These are phyloP conservation scores for Poeciliopsis presidionis DNA, from an alignment of 2,797 vertebrate species.

Conservation along the genomic window DNA sequence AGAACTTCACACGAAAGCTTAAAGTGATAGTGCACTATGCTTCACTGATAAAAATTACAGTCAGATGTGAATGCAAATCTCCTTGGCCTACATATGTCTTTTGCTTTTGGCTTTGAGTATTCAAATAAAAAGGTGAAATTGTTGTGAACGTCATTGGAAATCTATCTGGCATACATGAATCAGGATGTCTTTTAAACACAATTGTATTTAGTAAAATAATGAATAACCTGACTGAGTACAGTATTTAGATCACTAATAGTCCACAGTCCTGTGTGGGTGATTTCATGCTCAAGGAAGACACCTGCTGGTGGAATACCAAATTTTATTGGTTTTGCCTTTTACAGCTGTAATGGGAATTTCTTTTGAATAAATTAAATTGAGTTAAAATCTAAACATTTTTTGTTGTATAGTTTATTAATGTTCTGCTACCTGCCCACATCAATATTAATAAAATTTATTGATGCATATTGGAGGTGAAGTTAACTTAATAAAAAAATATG, in stretches of 20 bases:
- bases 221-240: conserved; percentile 37
- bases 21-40: conserved; percentile 14
- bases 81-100: conserved; percentile 15
- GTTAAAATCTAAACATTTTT: conserved; percentile 5
- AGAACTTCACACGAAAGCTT: conserved; percentile 29
- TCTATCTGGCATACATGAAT: background rate
- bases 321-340: conserved; percentile 3
- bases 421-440: background rate
- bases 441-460: background rate
- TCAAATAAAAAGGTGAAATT: conserved; percentile 35
- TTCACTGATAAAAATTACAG: conserved; percentile 33
- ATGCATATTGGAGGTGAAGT: background rate
- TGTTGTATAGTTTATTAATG: conserved; percentile 8
- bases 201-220: background rate
- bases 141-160: conserved; percentile 11
- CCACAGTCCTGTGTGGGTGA: background rate
- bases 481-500: background rate
- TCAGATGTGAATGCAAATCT: conserved; percentile 45
- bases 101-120: conserved; percentile 58
- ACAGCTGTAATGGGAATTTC: background rate
- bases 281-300: conserved; percentile 64
- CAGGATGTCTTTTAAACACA: conserved; percentile 16
- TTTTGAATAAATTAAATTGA: conserved; percentile 20
- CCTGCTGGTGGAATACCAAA: conserved; percentile 62
- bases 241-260: conserved; percentile 25